Evolutionary conservation across 92 coral and sea anemone genomes (phyloP), one percentile per base, ranked within the genome.

Genomic region (Umimayanthus kanabou): DNA sequence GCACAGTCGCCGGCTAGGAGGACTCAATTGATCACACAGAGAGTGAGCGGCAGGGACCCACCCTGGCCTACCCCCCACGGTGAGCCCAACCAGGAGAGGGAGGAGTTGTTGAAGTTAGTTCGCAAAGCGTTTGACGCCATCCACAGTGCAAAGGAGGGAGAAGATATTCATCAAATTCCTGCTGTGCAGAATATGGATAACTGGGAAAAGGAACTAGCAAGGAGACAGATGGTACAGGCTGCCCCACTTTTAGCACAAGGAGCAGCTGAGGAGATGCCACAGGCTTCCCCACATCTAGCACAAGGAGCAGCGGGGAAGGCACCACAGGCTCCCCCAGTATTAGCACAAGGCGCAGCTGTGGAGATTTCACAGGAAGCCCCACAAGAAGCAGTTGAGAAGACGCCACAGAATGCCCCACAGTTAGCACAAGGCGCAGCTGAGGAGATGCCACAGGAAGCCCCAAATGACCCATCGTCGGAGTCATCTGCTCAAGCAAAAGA

Each of bases 111-210:
- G 4, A 16, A 23, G 28, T 26, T 79, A 25, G 29, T 18, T 25
- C 83, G 42, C 61, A 79, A n/a, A 26, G 83, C 70, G 26, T 47
- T 5, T 23, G 45, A 79, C 28, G 83, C 69, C 2, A 53, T 79
- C 22, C 61, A 14, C 25, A 33, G 29, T 14, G 83, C 83, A 28
- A 30, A 25, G 20, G 83, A 79, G 20, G 83, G 40, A 55, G 83
- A 55, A 11, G 43, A 79, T 80, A 22, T 80, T 53, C 37, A 55
- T 80, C 72, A 80, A 3, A 80, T 80, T 50, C 84, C 84, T 8
- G 84, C 70, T 53, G 84, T 80, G 66, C 84, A 57, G 14, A 80
- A 80, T 39, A 55, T 50, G 70, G 6, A 57, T 61, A 80, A 80
- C 6, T 10, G 64, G n/a, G 84, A 80, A 22, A 80, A 67, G 5